phyloP scores from a whole-genome alignment of 2,113 vertebrate species.

The Papio anubis region DNA sequence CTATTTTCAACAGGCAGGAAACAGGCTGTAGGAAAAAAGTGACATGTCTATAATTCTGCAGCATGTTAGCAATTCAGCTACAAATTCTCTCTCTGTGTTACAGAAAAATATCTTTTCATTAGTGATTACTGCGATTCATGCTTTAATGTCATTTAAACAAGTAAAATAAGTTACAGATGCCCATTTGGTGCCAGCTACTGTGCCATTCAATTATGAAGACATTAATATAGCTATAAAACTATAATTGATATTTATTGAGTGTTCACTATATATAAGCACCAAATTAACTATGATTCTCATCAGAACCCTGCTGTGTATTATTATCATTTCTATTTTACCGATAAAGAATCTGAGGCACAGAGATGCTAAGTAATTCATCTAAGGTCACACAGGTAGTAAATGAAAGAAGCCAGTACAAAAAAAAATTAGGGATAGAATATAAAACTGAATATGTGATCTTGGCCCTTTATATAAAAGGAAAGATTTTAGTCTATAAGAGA shows the following conservation, averaged over 20 bases:
- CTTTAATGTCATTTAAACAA: neutral
- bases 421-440: neutral
- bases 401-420: neutral
- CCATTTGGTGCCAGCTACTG: neutral
- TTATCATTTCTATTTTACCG: neutral
- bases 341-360: neutral
- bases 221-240: neutral
- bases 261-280: neutral
- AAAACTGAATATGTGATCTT: neutral
- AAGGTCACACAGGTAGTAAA: neutral
- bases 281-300: neutral
- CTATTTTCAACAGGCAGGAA: neutral
- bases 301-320: neutral
- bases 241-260: neutral
- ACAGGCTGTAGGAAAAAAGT: neutral
- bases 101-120: neutral
- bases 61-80: neutral
- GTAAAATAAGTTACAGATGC: neutral
- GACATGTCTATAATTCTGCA: neutral
- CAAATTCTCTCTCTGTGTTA: neutral
- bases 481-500: neutral
- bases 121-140: neutral
- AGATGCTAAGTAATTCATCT: neutral
- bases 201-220: neutral
- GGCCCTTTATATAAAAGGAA: neutral